Percentiles rank a stretch among this genome's conserved stretches.
Conservation (phyloP, 1,140 invertebrate genomes). For the Orius laevigatus region DNA sequence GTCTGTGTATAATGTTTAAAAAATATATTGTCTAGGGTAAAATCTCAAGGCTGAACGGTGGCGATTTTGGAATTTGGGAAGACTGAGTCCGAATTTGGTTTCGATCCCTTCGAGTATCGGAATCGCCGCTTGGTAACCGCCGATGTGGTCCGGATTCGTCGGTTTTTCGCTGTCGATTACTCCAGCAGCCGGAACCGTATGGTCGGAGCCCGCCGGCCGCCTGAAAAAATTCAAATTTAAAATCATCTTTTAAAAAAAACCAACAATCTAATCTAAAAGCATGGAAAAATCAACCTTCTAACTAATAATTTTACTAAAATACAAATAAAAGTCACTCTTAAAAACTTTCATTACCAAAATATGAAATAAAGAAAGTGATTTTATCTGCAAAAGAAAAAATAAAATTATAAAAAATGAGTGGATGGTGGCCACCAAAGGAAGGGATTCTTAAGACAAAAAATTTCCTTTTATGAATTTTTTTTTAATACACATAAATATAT, state of each 20-base stretch:
- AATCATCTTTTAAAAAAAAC: neutral
- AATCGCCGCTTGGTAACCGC: conserved; percentile 85
- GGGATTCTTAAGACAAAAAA: no score
- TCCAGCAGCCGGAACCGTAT: conserved; percentile 41
- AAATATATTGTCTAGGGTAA: neutral
- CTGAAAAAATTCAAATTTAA: conserved; percentile 31
- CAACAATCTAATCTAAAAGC: neutral
- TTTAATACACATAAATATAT: no score
- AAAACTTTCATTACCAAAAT: neutral
- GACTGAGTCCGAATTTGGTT: conserved; percentile 89
- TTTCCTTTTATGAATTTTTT: no score
- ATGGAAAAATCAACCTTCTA: neutral
- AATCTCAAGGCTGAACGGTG: conserved; percentile 7
- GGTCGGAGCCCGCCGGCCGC: conserved; percentile 62
- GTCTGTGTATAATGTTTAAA: no score
- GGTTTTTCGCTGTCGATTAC: conserved; percentile 37
- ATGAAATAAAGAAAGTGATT: neutral
- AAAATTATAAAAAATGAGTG: no score
- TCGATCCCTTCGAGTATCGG: conserved; percentile 94
- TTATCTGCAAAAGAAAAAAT: neutral
- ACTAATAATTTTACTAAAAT: neutral
- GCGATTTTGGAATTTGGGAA: conserved; percentile 60
- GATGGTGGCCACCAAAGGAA: no score
- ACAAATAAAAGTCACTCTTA: neutral
- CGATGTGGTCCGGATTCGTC: conserved; percentile 84